A percentile compares a stretch with the other conserved stretches of the same genome.
Conservation (phyloP, 2,113 vertebrate genomes). For the Anoplopoma fimbria region DNA sequence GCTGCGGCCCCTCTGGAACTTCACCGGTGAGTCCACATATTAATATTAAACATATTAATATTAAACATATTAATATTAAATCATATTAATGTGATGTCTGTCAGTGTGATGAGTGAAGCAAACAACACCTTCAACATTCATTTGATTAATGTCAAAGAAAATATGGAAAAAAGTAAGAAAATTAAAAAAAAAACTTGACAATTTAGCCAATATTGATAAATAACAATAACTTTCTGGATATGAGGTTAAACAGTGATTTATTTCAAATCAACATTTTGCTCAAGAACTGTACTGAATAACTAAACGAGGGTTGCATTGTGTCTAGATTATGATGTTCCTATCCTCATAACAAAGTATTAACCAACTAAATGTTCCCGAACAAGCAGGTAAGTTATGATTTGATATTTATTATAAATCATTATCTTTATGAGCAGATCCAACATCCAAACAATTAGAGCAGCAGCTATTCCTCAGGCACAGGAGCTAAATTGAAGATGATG, state of each 20-base stretch:
- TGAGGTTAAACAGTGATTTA: background rate
- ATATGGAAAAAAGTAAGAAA: background rate
- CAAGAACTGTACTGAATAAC: no score
- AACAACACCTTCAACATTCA: background rate
- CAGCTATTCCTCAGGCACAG: background rate
- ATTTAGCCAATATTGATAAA: background rate
- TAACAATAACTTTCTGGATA: background rate
- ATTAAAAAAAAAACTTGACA: background rate
- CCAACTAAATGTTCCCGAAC: background rate
- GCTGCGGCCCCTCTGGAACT: conserved; percentile 66
- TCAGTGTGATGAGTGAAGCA: no score
- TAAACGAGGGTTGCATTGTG: no score
- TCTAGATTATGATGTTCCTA: no score
- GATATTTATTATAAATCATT: background rate
- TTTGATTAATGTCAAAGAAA: background rate
- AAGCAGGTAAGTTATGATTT: background rate
- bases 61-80: no score
- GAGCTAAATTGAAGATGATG: background rate
- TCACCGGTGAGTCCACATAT: no score
- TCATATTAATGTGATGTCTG: no score
- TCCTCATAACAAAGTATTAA: no score
- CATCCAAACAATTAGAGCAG: background rate
- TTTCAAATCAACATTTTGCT: no score
- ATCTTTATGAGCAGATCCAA: background rate
- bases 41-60: no score